Evolutionary conservation across 2,113 vertebrate genomes (phyloP).

Genomic region (Dasyprocta punctata): DNA sequence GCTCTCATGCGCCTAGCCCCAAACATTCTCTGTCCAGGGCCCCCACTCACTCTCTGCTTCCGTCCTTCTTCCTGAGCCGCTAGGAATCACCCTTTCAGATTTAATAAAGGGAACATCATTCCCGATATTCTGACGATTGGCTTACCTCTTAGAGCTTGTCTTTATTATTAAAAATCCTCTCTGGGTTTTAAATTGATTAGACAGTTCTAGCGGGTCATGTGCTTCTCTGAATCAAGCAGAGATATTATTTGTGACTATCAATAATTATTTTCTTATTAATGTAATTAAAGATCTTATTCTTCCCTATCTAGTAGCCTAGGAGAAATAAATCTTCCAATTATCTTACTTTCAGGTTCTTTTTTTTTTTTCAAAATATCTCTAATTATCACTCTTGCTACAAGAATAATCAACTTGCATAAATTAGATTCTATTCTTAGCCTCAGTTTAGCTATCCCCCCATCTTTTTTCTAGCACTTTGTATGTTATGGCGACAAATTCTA

Average conservation of each 20-base stretch:
- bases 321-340: conserved; percentile 80
- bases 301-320: conserved; percentile 26
- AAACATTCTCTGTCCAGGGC: neutral
- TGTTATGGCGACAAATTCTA: conserved; percentile 72
- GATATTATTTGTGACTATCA: conserved; percentile 64
- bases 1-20: neutral
- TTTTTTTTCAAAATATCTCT: conserved; percentile 79
- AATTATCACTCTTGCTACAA: conserved; percentile 83
- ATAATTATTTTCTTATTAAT: conserved; percentile 78
- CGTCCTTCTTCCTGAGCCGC: neutral
- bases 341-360: conserved; percentile 73
- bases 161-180: neutral
- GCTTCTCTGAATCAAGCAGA: neutral
- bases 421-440: conserved; percentile 82
- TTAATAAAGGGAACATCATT: accelerated
- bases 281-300: conserved; percentile 78
- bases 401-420: conserved; percentile 81
- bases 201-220: neutral
- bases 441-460: conserved; percentile 21
- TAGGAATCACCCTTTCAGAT: too few relatives aligned
- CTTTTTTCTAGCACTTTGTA: conserved; percentile 64
- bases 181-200: neutral
- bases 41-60: neutral
- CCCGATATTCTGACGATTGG: too few relatives aligned
- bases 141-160: neutral